These are phyloP conservation scores for Trichacis sp. DNA, from an alignment of 2,888 invertebrate genomes.

Conservation along the genomic window DNA sequence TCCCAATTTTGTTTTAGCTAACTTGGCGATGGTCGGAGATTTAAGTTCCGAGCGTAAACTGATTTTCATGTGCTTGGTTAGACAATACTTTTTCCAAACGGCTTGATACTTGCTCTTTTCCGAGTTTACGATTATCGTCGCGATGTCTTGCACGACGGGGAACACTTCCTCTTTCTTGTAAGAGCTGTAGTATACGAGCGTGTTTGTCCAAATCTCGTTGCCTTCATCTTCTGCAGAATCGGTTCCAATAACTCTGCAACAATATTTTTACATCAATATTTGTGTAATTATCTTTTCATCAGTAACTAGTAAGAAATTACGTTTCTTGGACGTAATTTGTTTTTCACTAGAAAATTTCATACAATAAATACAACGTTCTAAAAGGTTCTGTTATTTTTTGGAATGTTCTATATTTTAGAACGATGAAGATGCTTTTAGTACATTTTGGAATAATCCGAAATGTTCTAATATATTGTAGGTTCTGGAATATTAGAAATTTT, in stretches of 20 bases:
- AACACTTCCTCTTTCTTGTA: constrained; percentile 79
- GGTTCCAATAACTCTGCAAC: constrained; percentile 54
- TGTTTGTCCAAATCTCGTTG: constrained; percentile 78
- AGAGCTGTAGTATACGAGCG: constrained; percentile 81
- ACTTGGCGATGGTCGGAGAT: constrained; percentile 58
- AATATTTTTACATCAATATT: constrained; percentile 5
- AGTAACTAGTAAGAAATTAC: no score
- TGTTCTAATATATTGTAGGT: no score
- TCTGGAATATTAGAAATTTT: no score
- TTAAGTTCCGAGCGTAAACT: constrained; percentile 76
- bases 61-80: constrained; percentile 74
- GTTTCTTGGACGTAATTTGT: no score
- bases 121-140: constrained; percentile 77
- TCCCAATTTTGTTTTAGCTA: constrained; percentile 44
- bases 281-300: no score
- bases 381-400: no score
- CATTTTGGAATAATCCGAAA: no score
- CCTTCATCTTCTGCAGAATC: constrained; percentile 63
- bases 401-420: no score
- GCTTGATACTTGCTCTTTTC: constrained; percentile 79
- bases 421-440: no score
- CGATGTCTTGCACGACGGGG: constrained; percentile 78
- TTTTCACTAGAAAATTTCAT: no score
- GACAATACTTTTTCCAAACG: constrained; percentile 77
- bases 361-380: no score